Evolutionary conservation across 2,113 vertebrate species (phyloP), one percentile per base, ranked within the genome.

Genomic region (Pagrus major): DNA sequence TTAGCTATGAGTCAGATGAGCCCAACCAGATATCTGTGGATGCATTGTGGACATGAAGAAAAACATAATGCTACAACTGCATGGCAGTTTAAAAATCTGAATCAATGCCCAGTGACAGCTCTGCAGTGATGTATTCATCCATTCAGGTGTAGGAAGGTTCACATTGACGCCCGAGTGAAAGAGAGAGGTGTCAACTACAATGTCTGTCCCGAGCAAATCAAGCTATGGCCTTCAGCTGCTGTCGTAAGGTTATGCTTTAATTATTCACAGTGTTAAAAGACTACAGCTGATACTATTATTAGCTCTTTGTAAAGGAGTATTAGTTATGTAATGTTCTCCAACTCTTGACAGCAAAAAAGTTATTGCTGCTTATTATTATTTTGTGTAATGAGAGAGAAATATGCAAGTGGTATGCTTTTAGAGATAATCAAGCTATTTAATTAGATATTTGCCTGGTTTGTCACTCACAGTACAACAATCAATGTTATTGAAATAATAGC

Each of bases 1-100:
- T 56, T 72, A 33, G 14, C 47, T 64, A 11, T 5, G 33, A 82
- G 64, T 51, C 21, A 21, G 58, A 73, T 67, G 64, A 54, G 35
- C 41, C 55, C 42, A 61, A 58, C 31, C 49, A 85, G 21, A 72
- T 67, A 51, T 18, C 51, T 31, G n/a, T n/a, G n/a, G n/a, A n/a
- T n/a, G n/a, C n/a, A n/a, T 31, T 52, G 7, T 8, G 33, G 0
- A 20, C 29, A 25, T 29, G 12, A 76, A 51, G 33, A 46, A 18
- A 44, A 54, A 10, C 16, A 44, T 51, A 10, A 37, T 11, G 63
- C 15, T 23, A 7, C 18, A 41, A 25, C 25, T 29, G 3, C 27
- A 47, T 42, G 9, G 35, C 20, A 46, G 39, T 44, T 25, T n/a
- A 54, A 41, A 52, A 23, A 69, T 51, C 0, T 1, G 29, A 58